phyloP scores from a whole-genome alignment of 2,888 invertebrate genomes.

The Erebia epiphron region DNA sequence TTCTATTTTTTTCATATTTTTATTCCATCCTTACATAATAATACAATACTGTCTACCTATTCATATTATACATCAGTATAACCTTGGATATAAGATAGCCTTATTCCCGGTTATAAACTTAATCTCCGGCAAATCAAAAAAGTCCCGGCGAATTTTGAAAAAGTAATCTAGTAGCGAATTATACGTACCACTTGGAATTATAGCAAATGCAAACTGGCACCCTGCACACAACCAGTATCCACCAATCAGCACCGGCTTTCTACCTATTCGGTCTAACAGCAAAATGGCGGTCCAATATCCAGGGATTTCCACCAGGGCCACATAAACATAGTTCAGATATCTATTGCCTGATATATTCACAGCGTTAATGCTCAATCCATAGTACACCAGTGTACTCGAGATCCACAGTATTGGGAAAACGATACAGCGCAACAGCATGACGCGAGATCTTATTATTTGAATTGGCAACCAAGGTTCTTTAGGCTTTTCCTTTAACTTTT shows the following conservation, averaged over 20 bases:
- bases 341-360: slow-evolving; percentile 86
- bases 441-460: slow-evolving; percentile 58
- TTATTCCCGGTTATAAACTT: too few species aligned
- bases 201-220: slow-evolving; percentile 84
- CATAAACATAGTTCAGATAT: slow-evolving; percentile 86
- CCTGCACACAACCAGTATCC: slow-evolving; percentile 85
- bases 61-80: too few species aligned
- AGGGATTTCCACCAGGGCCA: slow-evolving; percentile 87
- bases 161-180: too few species aligned
- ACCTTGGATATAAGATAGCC: too few species aligned
- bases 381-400: slow-evolving; percentile 87
- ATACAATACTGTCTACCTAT: too few species aligned
- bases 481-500: slow-evolving; percentile 55
- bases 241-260: slow-evolving; percentile 84
- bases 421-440: slow-evolving; percentile 59
- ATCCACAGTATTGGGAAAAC: slow-evolving; percentile 86
- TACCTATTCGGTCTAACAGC: slow-evolving; percentile 84
- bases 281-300: slow-evolving; percentile 86
- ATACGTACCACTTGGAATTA: slow-evolving; percentile 69
- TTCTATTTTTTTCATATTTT: too few species aligned
- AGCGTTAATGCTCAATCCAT: slow-evolving; percentile 87
- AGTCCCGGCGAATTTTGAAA: too few species aligned
- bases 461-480: slow-evolving; percentile 65
- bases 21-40: too few species aligned
- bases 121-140: too few species aligned